Evolutionary conservation across 1,140 invertebrate species (phyloP).

Genomic region (Diploscapter pachys): DNA sequence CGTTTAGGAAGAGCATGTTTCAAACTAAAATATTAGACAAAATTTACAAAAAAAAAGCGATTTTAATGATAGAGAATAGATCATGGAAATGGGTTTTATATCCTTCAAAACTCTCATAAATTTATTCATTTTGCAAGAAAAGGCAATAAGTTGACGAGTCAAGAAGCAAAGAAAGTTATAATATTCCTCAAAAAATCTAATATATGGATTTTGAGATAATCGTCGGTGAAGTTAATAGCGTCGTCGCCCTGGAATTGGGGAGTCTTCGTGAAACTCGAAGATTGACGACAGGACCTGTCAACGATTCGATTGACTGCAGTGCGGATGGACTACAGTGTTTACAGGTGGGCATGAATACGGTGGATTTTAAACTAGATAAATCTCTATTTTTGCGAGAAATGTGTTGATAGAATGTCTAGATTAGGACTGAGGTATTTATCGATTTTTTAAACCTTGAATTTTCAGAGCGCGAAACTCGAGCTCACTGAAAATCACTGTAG

Average conservation of each 20-base stretch:
- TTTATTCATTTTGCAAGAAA: neutral
- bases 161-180: slow-evolving; percentile 1
- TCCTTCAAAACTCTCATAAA: neutral
- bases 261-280: slow-evolving; percentile 75
- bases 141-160: no score
- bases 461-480: neutral
- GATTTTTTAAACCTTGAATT: no score
- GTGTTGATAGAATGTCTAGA: no score
- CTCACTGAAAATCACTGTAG: slow-evolving; percentile 87
- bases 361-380: no score
- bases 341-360: neutral
- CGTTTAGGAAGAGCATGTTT: no score
- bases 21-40: no score
- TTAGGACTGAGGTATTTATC: no score
- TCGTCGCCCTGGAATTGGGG: slow-evolving; percentile 81
- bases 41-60: no score
- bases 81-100: neutral
- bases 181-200: slow-evolving; percentile 13
- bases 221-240: slow-evolving; percentile 84
- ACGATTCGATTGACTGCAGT: slow-evolving; percentile 46
- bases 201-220: slow-evolving; percentile 69
- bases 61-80: no score
- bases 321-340: slow-evolving; percentile 47
- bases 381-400: no score
- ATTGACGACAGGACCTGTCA: slow-evolving; percentile 77